Conservation (phyloP, 2,797 vertebrate genomes). For the Notoglanidium macrostoma region DNA sequence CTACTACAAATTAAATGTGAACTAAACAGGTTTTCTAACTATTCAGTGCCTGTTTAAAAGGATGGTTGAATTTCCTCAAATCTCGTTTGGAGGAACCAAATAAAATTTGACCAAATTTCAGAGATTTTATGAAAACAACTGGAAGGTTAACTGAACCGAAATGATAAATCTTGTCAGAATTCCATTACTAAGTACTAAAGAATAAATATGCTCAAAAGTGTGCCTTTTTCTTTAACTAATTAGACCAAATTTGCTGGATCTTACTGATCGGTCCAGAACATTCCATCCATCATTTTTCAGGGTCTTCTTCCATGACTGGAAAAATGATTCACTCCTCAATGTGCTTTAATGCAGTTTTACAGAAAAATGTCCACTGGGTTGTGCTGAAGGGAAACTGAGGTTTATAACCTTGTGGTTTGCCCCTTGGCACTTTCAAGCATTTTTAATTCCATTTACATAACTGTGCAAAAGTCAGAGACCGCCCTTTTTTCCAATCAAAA, state of each 20-base stretch:
- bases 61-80: background rate
- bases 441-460: background rate
- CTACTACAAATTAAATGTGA: constrained; percentile 1
- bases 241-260: background rate
- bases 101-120: background rate
- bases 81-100: background rate
- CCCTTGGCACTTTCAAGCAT: background rate
- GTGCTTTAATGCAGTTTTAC: background rate
- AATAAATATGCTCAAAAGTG: background rate
- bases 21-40: background rate
- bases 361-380: constrained; percentile 33
- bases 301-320: background rate
- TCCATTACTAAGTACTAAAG: background rate
- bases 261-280: background rate
- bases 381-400: constrained; percentile 18
- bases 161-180: background rate
- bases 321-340: background rate
- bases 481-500: background rate
- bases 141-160: background rate
- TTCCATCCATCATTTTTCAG: background rate
- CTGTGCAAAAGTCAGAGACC: background rate
- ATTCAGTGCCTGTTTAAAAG: background rate
- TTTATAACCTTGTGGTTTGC: background rate
- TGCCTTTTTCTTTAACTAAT: background rate
- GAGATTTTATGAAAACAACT: background rate